Percentiles rank a stretch among this genome's conserved stretches.
These are phyloP conservation scores for Pachyramphus minor DNA, from an alignment of 2,113 vertebrate species.

Conservation along the genomic window DNA sequence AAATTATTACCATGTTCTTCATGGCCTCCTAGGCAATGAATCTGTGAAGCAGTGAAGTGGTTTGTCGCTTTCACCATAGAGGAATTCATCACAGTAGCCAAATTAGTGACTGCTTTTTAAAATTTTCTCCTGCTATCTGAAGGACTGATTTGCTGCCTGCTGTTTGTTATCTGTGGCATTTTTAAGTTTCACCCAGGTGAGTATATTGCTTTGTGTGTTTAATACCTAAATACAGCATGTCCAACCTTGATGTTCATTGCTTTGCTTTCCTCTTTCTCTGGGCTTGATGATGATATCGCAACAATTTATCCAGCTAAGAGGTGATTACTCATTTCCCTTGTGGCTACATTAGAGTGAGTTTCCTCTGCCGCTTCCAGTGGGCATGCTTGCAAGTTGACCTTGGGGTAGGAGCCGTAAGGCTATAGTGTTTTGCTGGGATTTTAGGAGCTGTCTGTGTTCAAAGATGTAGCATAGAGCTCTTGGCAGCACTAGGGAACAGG, in stretches of 20 bases:
- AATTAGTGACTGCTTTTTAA: constrained; percentile 15
- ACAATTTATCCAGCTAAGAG: neutral
- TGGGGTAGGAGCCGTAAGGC: neutral
- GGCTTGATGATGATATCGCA: neutral
- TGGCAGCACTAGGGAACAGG: neutral
- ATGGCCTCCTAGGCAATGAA: constrained; percentile 19
- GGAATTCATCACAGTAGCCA: neutral
- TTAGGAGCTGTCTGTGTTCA: neutral
- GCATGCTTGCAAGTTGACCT: neutral
- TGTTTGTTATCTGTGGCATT: neutral
- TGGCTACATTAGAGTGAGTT: neutral
- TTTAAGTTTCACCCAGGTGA: constrained; percentile 5
- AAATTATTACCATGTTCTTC: constrained; percentile 14
- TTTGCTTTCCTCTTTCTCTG: neutral
- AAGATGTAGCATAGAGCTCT: neutral
- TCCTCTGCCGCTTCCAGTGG: neutral
- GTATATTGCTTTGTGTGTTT: neutral
- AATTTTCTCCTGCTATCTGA: constrained; percentile 6
- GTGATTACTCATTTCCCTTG: neutral
- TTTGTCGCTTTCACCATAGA: neutral
- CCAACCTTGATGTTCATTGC: neutral
- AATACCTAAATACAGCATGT: neutral
- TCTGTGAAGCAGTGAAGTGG: constrained; percentile 11
- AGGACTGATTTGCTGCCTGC: constrained; percentile 12
- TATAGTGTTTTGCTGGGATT: neutral